These are phyloP conservation scores for Leucophora obtusa DNA, from an alignment of 2,888 invertebrate species.

Conservation along the genomic window DNA sequence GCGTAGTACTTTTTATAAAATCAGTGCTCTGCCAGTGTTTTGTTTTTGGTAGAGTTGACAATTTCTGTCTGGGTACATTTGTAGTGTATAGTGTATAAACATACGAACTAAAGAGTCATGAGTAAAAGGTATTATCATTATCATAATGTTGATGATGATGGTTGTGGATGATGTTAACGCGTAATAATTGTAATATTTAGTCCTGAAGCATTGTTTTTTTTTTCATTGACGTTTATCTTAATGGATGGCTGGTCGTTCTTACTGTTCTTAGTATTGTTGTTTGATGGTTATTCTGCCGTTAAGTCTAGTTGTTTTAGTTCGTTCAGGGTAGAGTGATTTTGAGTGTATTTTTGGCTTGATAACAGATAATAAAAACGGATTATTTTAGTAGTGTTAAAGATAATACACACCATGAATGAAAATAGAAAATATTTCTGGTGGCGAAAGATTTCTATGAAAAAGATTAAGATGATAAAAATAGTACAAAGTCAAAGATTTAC, in stretches of 20 bases:
- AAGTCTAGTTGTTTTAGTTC: slow-evolving; percentile 1
- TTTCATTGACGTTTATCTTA: slow-evolving; percentile 46
- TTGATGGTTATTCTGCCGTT: not conserved
- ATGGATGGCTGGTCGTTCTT: slow-evolving; percentile 37
- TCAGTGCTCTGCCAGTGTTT: no score
- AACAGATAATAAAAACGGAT: slow-evolving; percentile 37
- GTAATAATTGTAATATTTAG: slow-evolving; percentile 50
- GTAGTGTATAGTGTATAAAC: not conserved
- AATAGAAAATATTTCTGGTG: slow-evolving; percentile 1
- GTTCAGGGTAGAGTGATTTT: slow-evolving; percentile 1
- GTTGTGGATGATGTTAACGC: slow-evolving; percentile 50
- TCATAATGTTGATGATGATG: not conserved
- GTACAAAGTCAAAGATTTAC: not conserved
- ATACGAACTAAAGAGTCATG: not conserved
- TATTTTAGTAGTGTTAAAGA: slow-evolving; percentile 32
- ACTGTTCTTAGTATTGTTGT: not conserved
- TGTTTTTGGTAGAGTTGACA: no score
- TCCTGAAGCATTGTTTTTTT: slow-evolving; percentile 49
- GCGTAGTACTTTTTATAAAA: no score
- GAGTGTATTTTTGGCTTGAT: slow-evolving; percentile 13
- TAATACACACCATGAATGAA: slow-evolving; percentile 11
- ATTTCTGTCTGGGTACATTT: no score
- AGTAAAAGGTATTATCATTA: not conserved
- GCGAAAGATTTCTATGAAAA: not conserved
- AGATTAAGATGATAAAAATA: slow-evolving; percentile 2